Evolutionary conservation across 2,797 vertebrate genomes (phyloP).

Genomic region (Mustela erminea): DNA sequence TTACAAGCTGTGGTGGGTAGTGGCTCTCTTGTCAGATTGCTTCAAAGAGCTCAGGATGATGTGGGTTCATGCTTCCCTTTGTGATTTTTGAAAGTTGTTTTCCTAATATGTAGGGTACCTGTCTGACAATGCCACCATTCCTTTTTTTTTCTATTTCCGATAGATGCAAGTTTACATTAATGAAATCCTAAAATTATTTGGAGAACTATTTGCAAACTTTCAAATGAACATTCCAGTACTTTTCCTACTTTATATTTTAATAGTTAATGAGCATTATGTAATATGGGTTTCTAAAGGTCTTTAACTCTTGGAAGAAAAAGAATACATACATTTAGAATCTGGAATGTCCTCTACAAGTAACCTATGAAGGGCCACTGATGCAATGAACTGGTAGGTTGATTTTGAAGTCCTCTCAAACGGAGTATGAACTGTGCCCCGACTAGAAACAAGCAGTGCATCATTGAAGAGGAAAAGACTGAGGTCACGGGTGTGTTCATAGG

Average conservation of each 20-base stretch:
- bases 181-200: constrained; percentile 22
- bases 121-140: background rate
- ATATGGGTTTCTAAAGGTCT: background rate
- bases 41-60: background rate
- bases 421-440: constrained; percentile 81
- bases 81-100: background rate
- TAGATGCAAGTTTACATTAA: background rate
- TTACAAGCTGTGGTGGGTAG: background rate
- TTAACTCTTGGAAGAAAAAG: constrained; percentile 17
- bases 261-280: background rate
- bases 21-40: background rate
- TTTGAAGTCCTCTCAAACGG: constrained; percentile 87
- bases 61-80: background rate
- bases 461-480: constrained; percentile 93
- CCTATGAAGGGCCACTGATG: constrained; percentile 89
- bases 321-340: constrained; percentile 90
- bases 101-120: background rate
- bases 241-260: background rate
- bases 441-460: constrained; percentile 89
- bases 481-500: constrained; percentile 88
- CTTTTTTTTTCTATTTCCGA: background rate
- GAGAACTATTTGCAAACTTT: constrained; percentile 12
- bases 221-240: background rate
- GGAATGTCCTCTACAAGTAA: constrained; percentile 88
- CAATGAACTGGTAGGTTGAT: constrained; percentile 90